A percentile compares a stretch with the other conserved stretches of the same genome.
Conservation (phyloP, 2,888 invertebrate genomes). For the Tanytarsus gracilentus region DNA sequence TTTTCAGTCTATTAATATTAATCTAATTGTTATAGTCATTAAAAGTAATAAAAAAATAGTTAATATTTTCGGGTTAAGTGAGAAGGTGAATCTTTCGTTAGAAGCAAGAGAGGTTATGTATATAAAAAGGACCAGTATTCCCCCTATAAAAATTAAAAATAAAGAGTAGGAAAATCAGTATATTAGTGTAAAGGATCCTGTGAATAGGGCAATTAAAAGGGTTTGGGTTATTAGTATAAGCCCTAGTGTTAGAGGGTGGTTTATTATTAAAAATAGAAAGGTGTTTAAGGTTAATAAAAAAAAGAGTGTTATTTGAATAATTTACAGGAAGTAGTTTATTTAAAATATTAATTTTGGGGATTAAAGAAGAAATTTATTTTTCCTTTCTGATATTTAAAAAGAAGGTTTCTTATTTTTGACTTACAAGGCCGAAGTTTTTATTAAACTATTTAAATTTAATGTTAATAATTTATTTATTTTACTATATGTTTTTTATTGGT, state of each 20-base stretch:
- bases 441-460: slow-evolving; percentile 57
- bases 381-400: slow-evolving; percentile 56
- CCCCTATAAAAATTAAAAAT: slow-evolving; percentile 54
- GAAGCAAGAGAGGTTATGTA: slow-evolving; percentile 54
- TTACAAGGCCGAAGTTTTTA: slow-evolving; percentile 61
- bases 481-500: slow-evolving; percentile 47
- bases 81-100: slow-evolving; percentile 50
- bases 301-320: slow-evolving; percentile 35
- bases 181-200: slow-evolving; percentile 45
- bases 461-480: slow-evolving; percentile 44
- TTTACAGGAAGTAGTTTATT: slow-evolving; percentile 54
- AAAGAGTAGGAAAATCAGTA: slow-evolving; percentile 55
- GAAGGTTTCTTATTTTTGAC: slow-evolving; percentile 49
- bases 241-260: slow-evolving; percentile 49
- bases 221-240: slow-evolving; percentile 49
- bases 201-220: slow-evolving; percentile 44
- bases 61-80: slow-evolving; percentile 37
- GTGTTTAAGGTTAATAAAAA: slow-evolving; percentile 35
- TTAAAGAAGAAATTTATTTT: slow-evolving; percentile 50
- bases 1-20: slow-evolving; percentile 38
- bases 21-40: slow-evolving; percentile 34
- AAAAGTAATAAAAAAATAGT: slow-evolving; percentile 34
- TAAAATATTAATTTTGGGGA: slow-evolving; percentile 62
- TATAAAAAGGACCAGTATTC: slow-evolving; percentile 55
- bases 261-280: slow-evolving; percentile 42